These are phyloP conservation scores for Nomada flava DNA, from an alignment of 2,888 invertebrate genomes.

Conservation along the genomic window DNA sequence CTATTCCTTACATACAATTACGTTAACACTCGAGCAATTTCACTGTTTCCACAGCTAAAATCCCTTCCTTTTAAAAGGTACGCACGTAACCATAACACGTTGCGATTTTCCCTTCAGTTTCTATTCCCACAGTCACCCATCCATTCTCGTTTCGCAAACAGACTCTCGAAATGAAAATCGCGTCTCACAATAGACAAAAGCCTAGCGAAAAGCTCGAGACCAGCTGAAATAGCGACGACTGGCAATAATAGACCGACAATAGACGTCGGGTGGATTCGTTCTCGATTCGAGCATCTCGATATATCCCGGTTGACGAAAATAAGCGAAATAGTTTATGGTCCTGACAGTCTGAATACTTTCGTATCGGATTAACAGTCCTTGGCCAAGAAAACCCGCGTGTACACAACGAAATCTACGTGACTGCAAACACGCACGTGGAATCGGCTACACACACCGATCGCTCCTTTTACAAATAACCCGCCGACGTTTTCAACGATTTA, in stretches of 20 bases:
- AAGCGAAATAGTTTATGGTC: slow-evolving; percentile 23
- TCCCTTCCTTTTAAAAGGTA: background rate
- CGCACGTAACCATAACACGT: background rate
- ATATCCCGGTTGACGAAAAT: slow-evolving; percentile 26
- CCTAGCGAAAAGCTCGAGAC: background rate
- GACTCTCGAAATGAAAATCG: background rate
- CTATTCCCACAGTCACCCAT: background rate
- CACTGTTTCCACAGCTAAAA: background rate
- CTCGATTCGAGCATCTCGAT: slow-evolving; percentile 9
- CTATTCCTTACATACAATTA: background rate
- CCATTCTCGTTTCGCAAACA: background rate
- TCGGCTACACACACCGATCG: slow-evolving; percentile 10
- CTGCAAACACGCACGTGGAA: slow-evolving; percentile 1
- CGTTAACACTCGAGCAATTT: background rate
- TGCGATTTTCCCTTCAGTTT: background rate
- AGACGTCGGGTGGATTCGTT: slow-evolving; percentile 7
- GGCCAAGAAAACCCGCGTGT: slow-evolving; percentile 16
- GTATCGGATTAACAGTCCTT: slow-evolving; percentile 32
- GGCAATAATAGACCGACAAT: slow-evolving; percentile 3
- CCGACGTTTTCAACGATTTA: slow-evolving; percentile 43
- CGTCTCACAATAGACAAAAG: background rate
- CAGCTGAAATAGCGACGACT: slow-evolving; percentile 8
- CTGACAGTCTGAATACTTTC: slow-evolving; percentile 7
- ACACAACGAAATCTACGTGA: slow-evolving; percentile 12
- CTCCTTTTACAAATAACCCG: slow-evolving; percentile 47